Evolutionary conservation across 2,113 vertebrate species (phyloP).

Genomic region (Geothlypis trichas): DNA sequence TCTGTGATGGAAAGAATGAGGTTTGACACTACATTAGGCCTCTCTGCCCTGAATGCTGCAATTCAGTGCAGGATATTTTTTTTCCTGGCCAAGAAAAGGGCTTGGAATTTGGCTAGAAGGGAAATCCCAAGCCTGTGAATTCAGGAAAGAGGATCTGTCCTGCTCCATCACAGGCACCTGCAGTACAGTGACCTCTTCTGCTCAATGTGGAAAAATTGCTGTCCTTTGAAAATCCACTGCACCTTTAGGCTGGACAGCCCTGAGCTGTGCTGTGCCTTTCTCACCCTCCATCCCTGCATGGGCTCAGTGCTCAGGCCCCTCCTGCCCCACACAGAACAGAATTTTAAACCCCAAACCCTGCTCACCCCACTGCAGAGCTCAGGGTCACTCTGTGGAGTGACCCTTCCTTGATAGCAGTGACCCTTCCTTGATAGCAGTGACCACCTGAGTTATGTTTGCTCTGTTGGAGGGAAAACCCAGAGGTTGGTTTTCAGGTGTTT

Average conservation of each 20-base stretch:
- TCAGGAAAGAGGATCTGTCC: neutral
- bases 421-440: neutral
- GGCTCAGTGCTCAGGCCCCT: neutral
- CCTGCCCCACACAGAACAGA: neutral
- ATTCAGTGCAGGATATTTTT: neutral
- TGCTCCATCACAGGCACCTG: neutral
- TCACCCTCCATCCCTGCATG: neutral
- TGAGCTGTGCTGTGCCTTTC: neutral
- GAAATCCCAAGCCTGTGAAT: neutral
- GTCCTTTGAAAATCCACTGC: neutral
- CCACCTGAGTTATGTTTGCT: neutral
- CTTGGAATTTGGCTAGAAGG: neutral
- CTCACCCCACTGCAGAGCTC: accelerated
- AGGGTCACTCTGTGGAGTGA: neutral
- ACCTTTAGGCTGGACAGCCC: neutral
- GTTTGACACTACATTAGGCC: neutral
- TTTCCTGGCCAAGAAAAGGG: neutral
- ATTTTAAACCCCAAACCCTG: neutral
- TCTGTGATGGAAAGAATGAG: neutral
- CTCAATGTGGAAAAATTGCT: neutral
- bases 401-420: neutral
- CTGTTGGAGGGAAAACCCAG: neutral
- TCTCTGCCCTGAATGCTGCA: neutral
- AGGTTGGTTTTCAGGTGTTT: neutral
- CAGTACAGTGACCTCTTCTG: neutral